Evolutionary conservation across 2,797 vertebrate genomes (phyloP).

Genomic region (Sphenopsis melanotis): DNA sequence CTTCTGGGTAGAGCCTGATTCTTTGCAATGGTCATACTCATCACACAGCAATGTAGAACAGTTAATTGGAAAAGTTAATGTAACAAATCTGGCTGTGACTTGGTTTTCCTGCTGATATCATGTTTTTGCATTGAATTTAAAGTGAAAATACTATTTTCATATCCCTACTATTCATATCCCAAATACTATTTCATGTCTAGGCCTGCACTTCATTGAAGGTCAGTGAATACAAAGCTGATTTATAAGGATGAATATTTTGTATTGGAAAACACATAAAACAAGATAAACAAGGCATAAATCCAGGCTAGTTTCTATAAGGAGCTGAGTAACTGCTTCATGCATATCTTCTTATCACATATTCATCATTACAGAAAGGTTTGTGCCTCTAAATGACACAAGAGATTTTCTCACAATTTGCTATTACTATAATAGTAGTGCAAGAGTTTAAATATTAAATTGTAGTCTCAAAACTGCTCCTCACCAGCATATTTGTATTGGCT

Average conservation of each 20-base stretch:
- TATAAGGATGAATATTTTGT: background rate
- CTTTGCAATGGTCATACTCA: background rate
- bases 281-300: background rate
- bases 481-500: background rate
- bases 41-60: background rate
- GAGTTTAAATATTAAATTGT: constrained; percentile 5
- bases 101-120: background rate
- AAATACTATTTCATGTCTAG: background rate
- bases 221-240: background rate
- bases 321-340: background rate
- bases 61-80: background rate
- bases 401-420: background rate
- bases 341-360: background rate
- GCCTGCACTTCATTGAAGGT: background rate
- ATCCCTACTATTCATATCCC: background rate
- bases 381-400: background rate
- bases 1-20: background rate
- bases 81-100: background rate
- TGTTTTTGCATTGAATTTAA: background rate
- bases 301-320: constrained; percentile 15
- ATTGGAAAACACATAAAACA: constrained; percentile 11
- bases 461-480: background rate
- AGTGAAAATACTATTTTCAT: background rate
- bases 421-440: background rate
- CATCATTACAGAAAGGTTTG: background rate